phyloP scores from a whole-genome alignment of 2,888 invertebrate genomes.

The Synanthedon vespiformis region DNA sequence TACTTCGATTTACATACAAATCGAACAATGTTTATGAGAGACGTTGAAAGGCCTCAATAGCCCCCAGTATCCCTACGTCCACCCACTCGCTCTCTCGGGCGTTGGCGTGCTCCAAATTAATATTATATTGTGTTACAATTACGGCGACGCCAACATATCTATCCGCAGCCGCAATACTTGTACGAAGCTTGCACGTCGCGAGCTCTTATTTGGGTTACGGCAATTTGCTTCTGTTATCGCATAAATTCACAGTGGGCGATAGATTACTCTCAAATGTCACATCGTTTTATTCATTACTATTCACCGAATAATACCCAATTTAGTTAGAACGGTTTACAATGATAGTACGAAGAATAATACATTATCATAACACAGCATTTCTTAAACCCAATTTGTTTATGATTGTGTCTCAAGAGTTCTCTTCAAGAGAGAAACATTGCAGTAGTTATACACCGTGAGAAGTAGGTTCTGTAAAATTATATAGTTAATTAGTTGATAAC shows the following conservation, averaged over 20 bases:
- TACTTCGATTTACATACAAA: background rate
- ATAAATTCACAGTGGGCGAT: constrained; percentile 19
- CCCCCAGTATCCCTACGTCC: constrained; percentile 16
- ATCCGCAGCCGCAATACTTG: constrained; percentile 19
- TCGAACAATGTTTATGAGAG: background rate
- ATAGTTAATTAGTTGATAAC: too few species aligned
- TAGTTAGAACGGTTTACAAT: background rate
- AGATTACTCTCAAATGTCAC: constrained; percentile 1
- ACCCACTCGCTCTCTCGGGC: constrained; percentile 26
- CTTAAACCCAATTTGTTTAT: too few species aligned
- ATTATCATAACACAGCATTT: too few species aligned
- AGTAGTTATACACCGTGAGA: too few species aligned
- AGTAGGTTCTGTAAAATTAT: too few species aligned
- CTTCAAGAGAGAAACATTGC: too few species aligned
- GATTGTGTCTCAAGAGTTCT: too few species aligned
- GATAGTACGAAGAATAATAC: too few species aligned
- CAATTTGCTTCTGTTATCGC: constrained; percentile 34
- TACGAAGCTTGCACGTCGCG: constrained; percentile 23
- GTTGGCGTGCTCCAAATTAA: constrained; percentile 46
- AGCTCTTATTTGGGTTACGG: constrained; percentile 32
- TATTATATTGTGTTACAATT: constrained; percentile 43
- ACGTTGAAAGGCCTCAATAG: background rate
- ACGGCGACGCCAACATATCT: constrained; percentile 6
- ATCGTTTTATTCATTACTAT: background rate
- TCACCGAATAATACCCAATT: background rate